Evolutionary conservation across 2,888 invertebrate species (phyloP).

Genomic region (Ellobium chinense): DNA sequence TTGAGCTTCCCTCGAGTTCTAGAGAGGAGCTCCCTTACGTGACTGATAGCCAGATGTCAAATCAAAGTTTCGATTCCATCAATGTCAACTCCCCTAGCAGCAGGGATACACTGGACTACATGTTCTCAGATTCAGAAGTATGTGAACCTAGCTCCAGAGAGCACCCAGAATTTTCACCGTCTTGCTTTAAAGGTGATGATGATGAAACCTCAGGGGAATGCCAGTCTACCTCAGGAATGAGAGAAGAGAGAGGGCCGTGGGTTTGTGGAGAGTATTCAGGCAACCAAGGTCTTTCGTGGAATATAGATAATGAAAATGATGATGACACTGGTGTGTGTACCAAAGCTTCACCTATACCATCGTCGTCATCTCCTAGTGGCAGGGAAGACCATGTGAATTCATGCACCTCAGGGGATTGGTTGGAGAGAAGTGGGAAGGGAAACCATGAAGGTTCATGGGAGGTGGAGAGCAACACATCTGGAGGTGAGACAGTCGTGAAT

Average conservation of each 20-base stretch:
- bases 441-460: not conserved
- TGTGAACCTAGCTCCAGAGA: conserved; percentile 16
- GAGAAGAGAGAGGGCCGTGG: not conserved
- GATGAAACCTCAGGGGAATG: conserved; percentile 16
- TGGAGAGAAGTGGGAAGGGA: not conserved
- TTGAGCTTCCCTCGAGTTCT: conserved; percentile 11
- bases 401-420: conserved; percentile 9
- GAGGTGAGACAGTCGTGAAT: conserved; percentile 12
- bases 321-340: not conserved
- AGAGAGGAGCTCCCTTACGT: not conserved
- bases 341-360: not conserved
- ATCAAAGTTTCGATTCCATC: conserved; percentile 44
- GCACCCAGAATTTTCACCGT: not conserved
- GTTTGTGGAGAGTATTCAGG: conserved; percentile 1
- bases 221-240: conserved; percentile 30
- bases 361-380: not conserved
- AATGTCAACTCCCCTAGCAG: conserved; percentile 42
- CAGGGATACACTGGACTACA: conserved; percentile 37
- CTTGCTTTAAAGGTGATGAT: conserved; percentile 13
- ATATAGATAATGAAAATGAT: not conserved
- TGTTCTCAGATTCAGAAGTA: conserved; percentile 36
- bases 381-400: conserved; percentile 1
- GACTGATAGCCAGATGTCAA: conserved; percentile 35
- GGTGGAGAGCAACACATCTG: not conserved
- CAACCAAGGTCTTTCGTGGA: conserved; percentile 19